Evolutionary conservation across 2,113 vertebrate genomes (phyloP), one percentile per base, ranked within the genome.

Genomic region (Guaruba guarouba): DNA sequence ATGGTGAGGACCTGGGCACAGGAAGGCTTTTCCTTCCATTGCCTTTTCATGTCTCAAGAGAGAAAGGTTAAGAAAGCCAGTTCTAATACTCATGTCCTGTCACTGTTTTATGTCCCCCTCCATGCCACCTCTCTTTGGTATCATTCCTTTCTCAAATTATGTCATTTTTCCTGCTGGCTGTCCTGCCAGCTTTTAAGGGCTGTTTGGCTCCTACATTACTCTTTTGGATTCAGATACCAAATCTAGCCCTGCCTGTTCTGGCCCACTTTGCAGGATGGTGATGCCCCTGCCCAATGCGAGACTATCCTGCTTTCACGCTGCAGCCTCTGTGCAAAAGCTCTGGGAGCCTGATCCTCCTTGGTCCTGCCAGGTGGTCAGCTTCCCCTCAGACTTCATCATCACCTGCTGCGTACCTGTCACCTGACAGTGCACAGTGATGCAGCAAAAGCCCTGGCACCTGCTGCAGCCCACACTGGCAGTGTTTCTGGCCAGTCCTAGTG

Each of bases 1-100:
- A 99, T 99, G 99, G 99, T 99, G 95, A 98, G 97, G 33, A 90
- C 49, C 37, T 73, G 27, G 20, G 37, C 23, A 33, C 23, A 14
- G 39, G 37, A 86, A 23, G 24, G 46, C 33, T 8, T 81, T 90
- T 59, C 54, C 9, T 77, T 91, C 35, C 27, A 13, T 85, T 0
- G 1, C 11, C 28, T 82, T 75, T 93, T 74, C 10, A 7, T 33
- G 3, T 75, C 76, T 82, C 17, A 27, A 83, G 24, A 76, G 61
- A 76, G 48, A 35, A 59, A 24, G 23, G 17, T 48, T 59, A 75
- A 74, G 27, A 31, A 12, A 1, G 3, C 4, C 8, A 31, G 55
- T 83, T 82, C n/a, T 17, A 66, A 0, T 48, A 25, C 23, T 91
- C 11, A 7, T 19, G 1, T 46, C 22, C 59, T 68, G n/a, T 41